Conservation (phyloP, 1,140 invertebrate genomes). For the Rhynchophorus ferrugineus region DNA sequence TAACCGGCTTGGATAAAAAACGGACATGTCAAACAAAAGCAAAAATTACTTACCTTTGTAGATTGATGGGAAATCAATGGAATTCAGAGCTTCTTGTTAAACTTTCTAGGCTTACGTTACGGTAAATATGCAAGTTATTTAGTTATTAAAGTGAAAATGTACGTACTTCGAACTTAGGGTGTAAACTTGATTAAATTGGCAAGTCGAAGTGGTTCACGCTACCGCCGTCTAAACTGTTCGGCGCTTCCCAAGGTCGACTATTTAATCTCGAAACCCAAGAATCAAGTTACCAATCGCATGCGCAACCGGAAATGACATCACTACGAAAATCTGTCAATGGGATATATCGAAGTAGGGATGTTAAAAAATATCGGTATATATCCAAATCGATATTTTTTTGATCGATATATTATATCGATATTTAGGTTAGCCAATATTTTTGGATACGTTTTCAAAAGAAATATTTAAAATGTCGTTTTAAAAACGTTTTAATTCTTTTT, state of each 20-base stretch:
- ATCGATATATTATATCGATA: too few relatives aligned
- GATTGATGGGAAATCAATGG: background rate
- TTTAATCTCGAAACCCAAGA: slow-evolving; percentile 24
- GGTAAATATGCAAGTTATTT: slow-evolving; percentile 17
- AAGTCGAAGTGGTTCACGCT: slow-evolving; percentile 7
- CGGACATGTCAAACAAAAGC: slow-evolving; percentile 10
- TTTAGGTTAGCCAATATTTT: too few relatives aligned
- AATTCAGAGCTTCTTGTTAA: slow-evolving; percentile 2
- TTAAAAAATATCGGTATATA: too few relatives aligned
- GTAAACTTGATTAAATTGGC: slow-evolving; percentile 30
- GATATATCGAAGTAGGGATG: too few relatives aligned
- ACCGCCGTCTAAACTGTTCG: slow-evolving; percentile 17
- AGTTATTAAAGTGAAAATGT: slow-evolving; percentile 15
- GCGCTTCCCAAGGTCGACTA: slow-evolving; percentile 26
- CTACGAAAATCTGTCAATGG: too few relatives aligned
- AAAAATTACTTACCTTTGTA: slow-evolving; percentile 19
- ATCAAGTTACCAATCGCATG: slow-evolving; percentile 11
- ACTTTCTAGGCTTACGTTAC: background rate
- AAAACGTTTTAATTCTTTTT: too few relatives aligned
- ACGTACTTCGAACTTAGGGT: slow-evolving; percentile 17
- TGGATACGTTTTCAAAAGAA: too few relatives aligned
- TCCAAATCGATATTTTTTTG: too few relatives aligned
- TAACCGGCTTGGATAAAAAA: slow-evolving; percentile 23
- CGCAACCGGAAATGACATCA: slow-evolving; percentile 21
- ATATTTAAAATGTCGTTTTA: too few relatives aligned